phyloP scores from a whole-genome alignment of 2,888 invertebrate species.

The Epinotia bilunana region DNA sequence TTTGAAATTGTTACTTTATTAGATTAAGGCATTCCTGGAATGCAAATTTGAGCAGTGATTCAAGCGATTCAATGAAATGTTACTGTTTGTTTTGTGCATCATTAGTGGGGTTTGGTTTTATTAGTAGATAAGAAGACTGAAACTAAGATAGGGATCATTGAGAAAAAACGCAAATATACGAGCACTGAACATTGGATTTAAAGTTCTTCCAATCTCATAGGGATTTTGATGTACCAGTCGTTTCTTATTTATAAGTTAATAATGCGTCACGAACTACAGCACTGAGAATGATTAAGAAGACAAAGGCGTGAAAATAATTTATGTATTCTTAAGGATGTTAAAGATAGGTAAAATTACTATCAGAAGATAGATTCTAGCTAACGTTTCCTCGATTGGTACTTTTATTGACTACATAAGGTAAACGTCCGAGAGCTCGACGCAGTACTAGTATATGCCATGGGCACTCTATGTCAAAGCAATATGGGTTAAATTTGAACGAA shows the following conservation, averaged over 20 bases:
- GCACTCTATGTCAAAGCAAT: too few species aligned
- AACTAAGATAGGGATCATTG: neutral
- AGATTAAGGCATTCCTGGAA: neutral
- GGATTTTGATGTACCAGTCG: neutral
- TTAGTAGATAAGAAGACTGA: neutral
- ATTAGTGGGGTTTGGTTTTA: neutral
- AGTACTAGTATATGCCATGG: too few species aligned
- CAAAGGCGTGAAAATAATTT: too few species aligned
- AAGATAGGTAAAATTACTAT: too few species aligned
- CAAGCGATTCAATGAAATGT: slow-evolving; percentile 19
- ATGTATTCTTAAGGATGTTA: too few species aligned
- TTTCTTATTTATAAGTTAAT: neutral
- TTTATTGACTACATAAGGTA: too few species aligned
- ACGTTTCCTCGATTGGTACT: too few species aligned
- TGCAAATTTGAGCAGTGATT: slow-evolving; percentile 30
- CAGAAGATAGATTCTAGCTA: too few species aligned
- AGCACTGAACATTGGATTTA: neutral
- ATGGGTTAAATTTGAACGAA: too few species aligned
- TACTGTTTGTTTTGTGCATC: slow-evolving; percentile 24
- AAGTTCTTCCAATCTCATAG: neutral
- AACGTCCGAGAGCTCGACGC: too few species aligned
- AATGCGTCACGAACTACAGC: neutral
- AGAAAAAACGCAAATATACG: neutral
- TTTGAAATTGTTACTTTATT: neutral
- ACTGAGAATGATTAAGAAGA: neutral